Conservation (phyloP, 2,113 vertebrate genomes). For the Seriola quinqueradiata region DNA sequence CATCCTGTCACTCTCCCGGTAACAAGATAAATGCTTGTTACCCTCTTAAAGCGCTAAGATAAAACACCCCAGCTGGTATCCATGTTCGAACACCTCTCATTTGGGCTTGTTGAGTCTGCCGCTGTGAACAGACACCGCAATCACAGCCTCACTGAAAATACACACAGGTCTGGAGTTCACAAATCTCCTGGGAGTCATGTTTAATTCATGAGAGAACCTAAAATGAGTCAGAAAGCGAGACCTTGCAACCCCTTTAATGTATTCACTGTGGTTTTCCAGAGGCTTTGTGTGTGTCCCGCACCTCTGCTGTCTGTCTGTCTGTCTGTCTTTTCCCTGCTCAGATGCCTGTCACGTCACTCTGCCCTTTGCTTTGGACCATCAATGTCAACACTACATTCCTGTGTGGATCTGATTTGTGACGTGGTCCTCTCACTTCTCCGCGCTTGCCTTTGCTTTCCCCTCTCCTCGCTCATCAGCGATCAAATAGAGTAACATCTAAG, state of each 20-base stretch:
- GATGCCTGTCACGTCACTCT: slow-evolving; percentile 83
- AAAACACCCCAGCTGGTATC: slow-evolving; percentile 71
- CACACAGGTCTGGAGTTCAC: slow-evolving; percentile 58
- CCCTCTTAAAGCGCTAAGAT: slow-evolving; percentile 80
- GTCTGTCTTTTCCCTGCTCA: slow-evolving; percentile 57
- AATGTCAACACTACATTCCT: slow-evolving; percentile 84
- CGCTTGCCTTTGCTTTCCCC: slow-evolving; percentile 52
- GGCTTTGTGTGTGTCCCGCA: slow-evolving; percentile 38
- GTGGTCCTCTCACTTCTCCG: slow-evolving; percentile 52
- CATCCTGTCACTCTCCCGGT: slow-evolving; percentile 76
- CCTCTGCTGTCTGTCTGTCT: slow-evolving; percentile 49
- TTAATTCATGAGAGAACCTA: slow-evolving; percentile 71
- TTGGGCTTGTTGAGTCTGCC: slow-evolving; percentile 50
- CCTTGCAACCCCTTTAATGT: slow-evolving; percentile 53
- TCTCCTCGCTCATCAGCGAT: slow-evolving; percentile 58
- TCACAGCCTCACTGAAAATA: slow-evolving; percentile 57
- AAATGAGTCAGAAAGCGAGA: slow-evolving; percentile 63
- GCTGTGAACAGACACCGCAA: slow-evolving; percentile 49
- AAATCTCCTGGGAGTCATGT: slow-evolving; percentile 56
- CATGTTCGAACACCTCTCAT: slow-evolving; percentile 74
- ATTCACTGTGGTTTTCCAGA: slow-evolving; percentile 56
- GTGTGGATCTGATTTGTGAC: slow-evolving; percentile 78
- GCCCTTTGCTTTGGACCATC: slow-evolving; percentile 85
- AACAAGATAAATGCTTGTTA: slow-evolving; percentile 84
- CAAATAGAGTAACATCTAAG: slow-evolving; percentile 68